Conservation (phyloP, 1,140 invertebrate species). For the Drosophila varians region DNA sequence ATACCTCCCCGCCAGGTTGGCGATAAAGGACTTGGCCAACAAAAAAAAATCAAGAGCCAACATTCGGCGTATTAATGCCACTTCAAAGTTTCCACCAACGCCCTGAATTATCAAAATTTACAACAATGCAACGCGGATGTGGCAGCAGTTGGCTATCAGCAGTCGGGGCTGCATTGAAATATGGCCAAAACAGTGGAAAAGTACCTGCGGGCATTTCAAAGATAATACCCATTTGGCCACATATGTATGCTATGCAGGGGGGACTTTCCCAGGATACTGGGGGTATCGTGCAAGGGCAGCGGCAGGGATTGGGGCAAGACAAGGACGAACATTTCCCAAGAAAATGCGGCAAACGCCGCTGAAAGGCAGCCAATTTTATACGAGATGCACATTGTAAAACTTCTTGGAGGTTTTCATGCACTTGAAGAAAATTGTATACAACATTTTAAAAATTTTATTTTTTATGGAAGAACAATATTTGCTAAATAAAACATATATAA, state of each 20-base stretch:
- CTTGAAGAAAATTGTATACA: conserved; percentile 8
- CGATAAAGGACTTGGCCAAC: conserved; percentile 52
- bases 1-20: conserved; percentile 24
- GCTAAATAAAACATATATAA: no score
- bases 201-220: conserved; percentile 78
- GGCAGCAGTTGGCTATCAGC: conserved; percentile 69
- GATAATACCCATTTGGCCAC: conserved; percentile 71
- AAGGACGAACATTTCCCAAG: conserved; percentile 52
- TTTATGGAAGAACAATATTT: not conserved
- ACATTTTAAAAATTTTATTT: no score
- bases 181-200: conserved; percentile 70
- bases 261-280: not conserved
- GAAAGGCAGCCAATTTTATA: conserved; percentile 63
- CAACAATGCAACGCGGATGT: conserved; percentile 58
- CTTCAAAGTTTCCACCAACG: conserved; percentile 59
- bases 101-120: conserved; percentile 77
- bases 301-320: conserved; percentile 11
- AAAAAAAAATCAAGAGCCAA: conserved; percentile 8
- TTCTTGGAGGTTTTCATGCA: conserved; percentile 34
- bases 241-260: conserved; percentile 24
- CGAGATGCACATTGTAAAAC: conserved; percentile 67
- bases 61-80: conserved; percentile 75
- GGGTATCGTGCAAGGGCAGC: not conserved
- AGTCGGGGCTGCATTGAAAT: conserved; percentile 70
- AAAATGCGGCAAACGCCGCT: conserved; percentile 47